Conservation (phyloP, 92 coral and sea anemone species). For the Metridium senile region DNA sequence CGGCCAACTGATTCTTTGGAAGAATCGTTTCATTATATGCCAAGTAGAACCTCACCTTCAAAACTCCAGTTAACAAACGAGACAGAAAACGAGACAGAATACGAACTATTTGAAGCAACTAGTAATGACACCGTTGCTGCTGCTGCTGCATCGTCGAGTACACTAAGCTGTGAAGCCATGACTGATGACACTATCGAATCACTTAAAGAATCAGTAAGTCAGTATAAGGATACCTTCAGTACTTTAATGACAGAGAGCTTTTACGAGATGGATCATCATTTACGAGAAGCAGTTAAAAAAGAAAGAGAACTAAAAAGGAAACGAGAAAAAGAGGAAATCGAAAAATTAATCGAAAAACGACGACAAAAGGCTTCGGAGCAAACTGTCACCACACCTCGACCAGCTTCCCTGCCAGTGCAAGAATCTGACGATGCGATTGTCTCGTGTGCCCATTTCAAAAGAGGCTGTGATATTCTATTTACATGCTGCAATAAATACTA, state of each 20-base stretch:
- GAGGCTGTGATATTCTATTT: slow-evolving; percentile 70
- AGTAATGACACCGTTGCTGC: not conserved
- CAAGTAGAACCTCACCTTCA: no score
- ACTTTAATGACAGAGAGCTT: slow-evolving; percentile 8
- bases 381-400: not conserved
- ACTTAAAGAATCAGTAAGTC: slow-evolving; percentile 3
- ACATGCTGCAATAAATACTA: slow-evolving; percentile 71
- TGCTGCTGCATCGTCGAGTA: not conserved
- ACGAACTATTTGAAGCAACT: not conserved
- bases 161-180: not conserved
- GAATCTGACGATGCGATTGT: slow-evolving; percentile 29
- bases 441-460: slow-evolving; percentile 81
- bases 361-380: not conserved
- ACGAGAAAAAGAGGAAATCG: slow-evolving; percentile 22
- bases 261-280: not conserved
- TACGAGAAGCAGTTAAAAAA: not conserved
- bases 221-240: not conserved
- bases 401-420: slow-evolving; percentile 40
- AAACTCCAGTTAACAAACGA: no score
- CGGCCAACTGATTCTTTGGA: no score
- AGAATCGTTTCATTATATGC: no score
- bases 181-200: not conserved
- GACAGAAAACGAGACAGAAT: not conserved
- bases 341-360: not conserved
- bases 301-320: slow-evolving; percentile 11